These are phyloP conservation scores for Pedicia rivosa DNA, from an alignment of 2,888 invertebrate species.

Conservation along the genomic window DNA sequence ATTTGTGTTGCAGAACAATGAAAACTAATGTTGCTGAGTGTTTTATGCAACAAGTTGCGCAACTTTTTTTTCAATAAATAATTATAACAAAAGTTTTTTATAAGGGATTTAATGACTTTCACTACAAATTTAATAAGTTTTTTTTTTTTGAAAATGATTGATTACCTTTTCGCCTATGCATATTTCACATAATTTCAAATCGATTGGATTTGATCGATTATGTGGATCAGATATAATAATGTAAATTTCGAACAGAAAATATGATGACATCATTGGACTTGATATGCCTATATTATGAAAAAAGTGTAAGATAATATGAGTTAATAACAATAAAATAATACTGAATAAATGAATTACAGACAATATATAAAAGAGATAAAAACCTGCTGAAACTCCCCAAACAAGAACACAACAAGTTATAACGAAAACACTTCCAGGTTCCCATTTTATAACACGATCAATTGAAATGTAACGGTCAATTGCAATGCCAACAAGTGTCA, in stretches of 20 bases:
- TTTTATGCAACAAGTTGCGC: too few species aligned
- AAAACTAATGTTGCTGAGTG: too few species aligned
- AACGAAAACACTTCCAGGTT: constrained; percentile 28
- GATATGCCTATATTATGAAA: constrained; percentile 21
- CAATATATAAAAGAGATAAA: constrained; percentile 7
- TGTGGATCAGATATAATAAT: constrained; percentile 17
- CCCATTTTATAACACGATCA: constrained; percentile 32
- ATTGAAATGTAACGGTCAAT: constrained; percentile 38
- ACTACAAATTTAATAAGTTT: too few species aligned
- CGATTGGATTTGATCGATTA: constrained; percentile 7
- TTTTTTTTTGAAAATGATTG: too few species aligned
- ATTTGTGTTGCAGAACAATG: too few species aligned
- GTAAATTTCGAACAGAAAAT: constrained; percentile 19
- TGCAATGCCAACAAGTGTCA: constrained; percentile 36
- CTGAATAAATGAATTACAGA: constrained; percentile 10
- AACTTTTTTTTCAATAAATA: too few species aligned
- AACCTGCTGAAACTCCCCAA: constrained; percentile 29
- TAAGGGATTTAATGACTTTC: too few species aligned
- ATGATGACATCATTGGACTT: constrained; percentile 30
- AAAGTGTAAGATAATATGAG: not conserved
- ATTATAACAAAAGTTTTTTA: too few species aligned
- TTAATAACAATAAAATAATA: too few species aligned
- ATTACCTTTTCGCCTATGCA: constrained; percentile 22
- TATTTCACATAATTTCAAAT: constrained; percentile 15
- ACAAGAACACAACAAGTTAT: constrained; percentile 21